These are phyloP conservation scores for Scaptodrosophila latifasciaeformis DNA, from an alignment of 2,888 invertebrate genomes.

Conservation along the genomic window DNA sequence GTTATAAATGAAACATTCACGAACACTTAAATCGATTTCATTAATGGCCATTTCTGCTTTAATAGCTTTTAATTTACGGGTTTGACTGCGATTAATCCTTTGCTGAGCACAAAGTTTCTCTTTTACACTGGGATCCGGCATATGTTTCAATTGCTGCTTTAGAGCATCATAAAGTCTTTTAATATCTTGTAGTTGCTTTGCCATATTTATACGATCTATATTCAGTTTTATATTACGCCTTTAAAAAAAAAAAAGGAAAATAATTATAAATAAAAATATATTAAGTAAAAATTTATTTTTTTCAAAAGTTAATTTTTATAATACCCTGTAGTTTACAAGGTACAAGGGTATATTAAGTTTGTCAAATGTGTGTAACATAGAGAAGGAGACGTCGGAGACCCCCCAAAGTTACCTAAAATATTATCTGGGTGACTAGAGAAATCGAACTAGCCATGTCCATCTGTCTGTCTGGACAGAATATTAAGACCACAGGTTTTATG, in stretches of 20 bases:
- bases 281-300: no score
- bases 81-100: slow-evolving; percentile 56
- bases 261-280: neutral
- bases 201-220: slow-evolving; percentile 52
- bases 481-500: no score
- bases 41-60: slow-evolving; percentile 71
- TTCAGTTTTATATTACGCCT: slow-evolving; percentile 66
- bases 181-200: no score
- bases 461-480: no score
- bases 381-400: no score
- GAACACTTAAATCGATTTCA: slow-evolving; percentile 69
- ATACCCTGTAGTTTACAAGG: no score
- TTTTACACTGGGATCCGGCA: slow-evolving; percentile 61
- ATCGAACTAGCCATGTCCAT: no score
- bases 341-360: no score
- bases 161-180: slow-evolving; percentile 55
- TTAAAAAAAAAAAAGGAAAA: slow-evolving; percentile 1
- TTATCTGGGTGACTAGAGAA: no score
- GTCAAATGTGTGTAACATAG: no score
- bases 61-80: slow-evolving; percentile 65
- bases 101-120: slow-evolving; percentile 36
- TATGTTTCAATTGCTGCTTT: slow-evolving; percentile 47
- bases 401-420: no score
- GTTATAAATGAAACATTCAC: slow-evolving; percentile 70
- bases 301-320: no score